Conservation (phyloP, 2,888 invertebrate species). For the Chromoteleia sp. region DNA sequence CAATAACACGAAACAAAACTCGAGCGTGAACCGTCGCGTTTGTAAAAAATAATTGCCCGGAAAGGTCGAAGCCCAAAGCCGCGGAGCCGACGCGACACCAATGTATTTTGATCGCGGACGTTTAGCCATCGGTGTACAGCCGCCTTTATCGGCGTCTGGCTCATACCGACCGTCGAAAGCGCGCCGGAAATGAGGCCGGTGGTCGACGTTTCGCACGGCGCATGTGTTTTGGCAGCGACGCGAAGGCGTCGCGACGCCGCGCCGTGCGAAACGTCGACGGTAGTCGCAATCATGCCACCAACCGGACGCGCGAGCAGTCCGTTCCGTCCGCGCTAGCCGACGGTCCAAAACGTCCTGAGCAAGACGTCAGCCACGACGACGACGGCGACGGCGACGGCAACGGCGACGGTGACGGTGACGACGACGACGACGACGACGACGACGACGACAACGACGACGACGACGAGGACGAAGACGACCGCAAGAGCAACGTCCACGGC, state of each 20-base stretch:
- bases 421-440: neutral
- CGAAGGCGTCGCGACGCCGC: conserved; percentile 79
- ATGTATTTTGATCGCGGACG: no score
- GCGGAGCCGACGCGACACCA: no score
- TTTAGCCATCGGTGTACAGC: no score
- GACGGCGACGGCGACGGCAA: conserved; percentile 18
- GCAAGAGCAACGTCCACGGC: no score
- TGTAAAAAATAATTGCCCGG: no score
- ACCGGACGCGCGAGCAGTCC: conserved; percentile 80
- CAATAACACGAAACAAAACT: no score
- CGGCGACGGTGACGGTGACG: conserved; percentile 42
- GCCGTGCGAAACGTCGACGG: conserved; percentile 78
- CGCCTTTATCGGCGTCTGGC: conserved; percentile 50
- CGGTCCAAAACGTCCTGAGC: conserved; percentile 49
- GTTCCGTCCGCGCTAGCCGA: conserved; percentile 75
- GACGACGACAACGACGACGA: no score
- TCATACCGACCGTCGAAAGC: conserved; percentile 54
- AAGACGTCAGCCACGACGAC: neutral
- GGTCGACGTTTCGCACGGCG: conserved; percentile 75
- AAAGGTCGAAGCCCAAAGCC: no score
- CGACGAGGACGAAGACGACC: conserved; percentile 1
- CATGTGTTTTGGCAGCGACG: conserved; percentile 76
- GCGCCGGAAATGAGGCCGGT: conserved; percentile 65
- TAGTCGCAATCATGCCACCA: conserved; percentile 84
- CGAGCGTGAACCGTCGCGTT: no score